A percentile compares a stretch with the other conserved stretches of the same genome.
Conservation (phyloP, 2,888 invertebrate species). For the Lumbricus terrestris region DNA sequence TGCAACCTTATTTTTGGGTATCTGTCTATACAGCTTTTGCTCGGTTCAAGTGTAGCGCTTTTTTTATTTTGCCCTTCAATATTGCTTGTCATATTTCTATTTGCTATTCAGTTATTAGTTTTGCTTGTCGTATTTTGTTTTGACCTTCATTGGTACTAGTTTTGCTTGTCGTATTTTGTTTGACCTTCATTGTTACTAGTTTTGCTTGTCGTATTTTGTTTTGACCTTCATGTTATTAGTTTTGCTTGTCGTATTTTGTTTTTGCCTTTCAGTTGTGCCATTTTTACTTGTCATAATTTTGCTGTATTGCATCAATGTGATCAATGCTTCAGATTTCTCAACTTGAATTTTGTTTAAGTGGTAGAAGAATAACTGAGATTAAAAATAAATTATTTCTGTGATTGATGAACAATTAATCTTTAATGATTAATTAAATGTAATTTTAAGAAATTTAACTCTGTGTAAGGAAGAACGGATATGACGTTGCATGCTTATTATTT, state of each 20-base stretch:
- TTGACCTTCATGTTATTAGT: no score
- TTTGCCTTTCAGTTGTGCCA: neutral
- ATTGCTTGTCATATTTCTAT: neutral
- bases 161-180: neutral
- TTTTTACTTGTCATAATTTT: neutral
- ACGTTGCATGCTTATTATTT: neutral
- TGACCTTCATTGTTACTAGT: neutral
- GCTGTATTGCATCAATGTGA: no score
- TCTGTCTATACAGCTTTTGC: neutral
- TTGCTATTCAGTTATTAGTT: neutral
- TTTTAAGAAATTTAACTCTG: neutral
- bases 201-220: neutral
- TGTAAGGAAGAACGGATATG: neutral
- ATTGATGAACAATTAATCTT: no score
- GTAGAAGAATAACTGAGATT: no score
- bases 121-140: neutral
- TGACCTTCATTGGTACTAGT: neutral
- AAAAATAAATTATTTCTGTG: no score
- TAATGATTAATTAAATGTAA: neutral
- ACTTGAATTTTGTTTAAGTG: neutral
- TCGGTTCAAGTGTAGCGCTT: neutral
- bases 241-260: neutral
- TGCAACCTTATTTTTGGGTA: neutral
- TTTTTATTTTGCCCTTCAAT: neutral
- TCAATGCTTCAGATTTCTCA: neutral